A percentile compares a stretch with the other conserved stretches of the same genome.
Evolutionary conservation across 2,888 invertebrate species (phyloP).

Genomic region (Matsumyia berberina): DNA sequence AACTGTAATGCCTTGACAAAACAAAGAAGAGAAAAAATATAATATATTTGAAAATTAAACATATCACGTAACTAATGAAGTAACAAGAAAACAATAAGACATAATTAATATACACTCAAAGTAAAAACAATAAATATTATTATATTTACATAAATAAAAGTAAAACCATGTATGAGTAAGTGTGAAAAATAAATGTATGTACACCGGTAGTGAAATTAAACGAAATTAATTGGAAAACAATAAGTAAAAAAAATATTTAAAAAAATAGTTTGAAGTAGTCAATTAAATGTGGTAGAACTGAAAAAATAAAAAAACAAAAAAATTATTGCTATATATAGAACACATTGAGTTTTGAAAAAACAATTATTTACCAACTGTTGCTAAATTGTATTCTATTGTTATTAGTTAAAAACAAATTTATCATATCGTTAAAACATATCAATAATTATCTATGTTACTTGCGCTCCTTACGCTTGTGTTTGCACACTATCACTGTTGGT

Average conservation of each 20-base stretch:
- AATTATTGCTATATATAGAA: slow-evolving; percentile 12
- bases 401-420: slow-evolving; percentile 58
- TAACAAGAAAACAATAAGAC: slow-evolving; percentile 53
- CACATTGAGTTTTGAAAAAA: slow-evolving; percentile 26
- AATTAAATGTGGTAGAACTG: slow-evolving; percentile 76
- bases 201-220: slow-evolving; percentile 58
- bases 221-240: slow-evolving; percentile 30
- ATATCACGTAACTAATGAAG: slow-evolving; percentile 63
- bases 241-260: slow-evolving; percentile 5
- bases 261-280: slow-evolving; percentile 61
- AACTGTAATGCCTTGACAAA: slow-evolving; percentile 69
- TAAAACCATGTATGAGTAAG: slow-evolving; percentile 41
- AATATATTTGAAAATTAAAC: slow-evolving; percentile 14
- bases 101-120: slow-evolving; percentile 29
- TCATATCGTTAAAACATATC: slow-evolving; percentile 27
- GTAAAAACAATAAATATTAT: slow-evolving; percentile 27
- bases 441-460: slow-evolving; percentile 25
- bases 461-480: slow-evolving; percentile 8
- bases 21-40: slow-evolving; percentile 15
- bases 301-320: slow-evolving; percentile 51
- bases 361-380: slow-evolving; percentile 47
- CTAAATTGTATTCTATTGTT: slow-evolving; percentile 54
- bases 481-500: slow-evolving; percentile 8
- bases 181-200: slow-evolving; percentile 59
- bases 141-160: slow-evolving; percentile 34